Conservation (phyloP, 2,888 invertebrate species). For the Acronicta alni region DNA sequence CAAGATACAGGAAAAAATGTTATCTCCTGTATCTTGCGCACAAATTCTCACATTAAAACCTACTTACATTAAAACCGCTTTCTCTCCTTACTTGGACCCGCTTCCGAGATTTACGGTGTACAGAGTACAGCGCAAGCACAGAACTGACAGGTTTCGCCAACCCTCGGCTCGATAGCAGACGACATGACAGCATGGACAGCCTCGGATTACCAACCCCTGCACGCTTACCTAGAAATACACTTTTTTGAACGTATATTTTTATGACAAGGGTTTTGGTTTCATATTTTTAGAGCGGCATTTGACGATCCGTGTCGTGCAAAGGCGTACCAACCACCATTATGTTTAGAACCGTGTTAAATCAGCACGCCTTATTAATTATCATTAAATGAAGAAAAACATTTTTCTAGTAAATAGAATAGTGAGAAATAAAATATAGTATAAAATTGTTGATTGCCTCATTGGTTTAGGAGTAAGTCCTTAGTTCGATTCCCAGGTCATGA, state of each 20-base stretch:
- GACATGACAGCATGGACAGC: constrained; percentile 25
- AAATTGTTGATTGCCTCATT: no score
- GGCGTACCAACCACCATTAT: background rate
- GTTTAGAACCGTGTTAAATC: background rate
- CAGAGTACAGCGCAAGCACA: constrained; percentile 5
- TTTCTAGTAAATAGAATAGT: no score
- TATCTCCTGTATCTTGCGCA: no score
- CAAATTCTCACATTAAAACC: no score
- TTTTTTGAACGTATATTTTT: constrained; percentile 13
- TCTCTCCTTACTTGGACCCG: constrained; percentile 2
- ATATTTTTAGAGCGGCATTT: background rate
- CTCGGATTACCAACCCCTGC: constrained; percentile 4
- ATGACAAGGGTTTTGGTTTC: background rate
- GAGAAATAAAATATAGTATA: no score
- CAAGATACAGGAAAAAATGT: no score
- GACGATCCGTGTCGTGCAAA: background rate
- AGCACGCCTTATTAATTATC: background rate
- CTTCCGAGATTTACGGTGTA: constrained; percentile 10
- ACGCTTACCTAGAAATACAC: constrained; percentile 5
- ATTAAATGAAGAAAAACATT: background rate
- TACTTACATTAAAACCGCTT: background rate
- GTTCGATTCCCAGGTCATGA: no score
- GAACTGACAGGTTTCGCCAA: constrained; percentile 45
- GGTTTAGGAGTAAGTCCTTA: no score
- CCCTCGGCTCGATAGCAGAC: constrained; percentile 26